Conservation (phyloP, 2,113 vertebrate species). For the Anguilla japonica region DNA sequence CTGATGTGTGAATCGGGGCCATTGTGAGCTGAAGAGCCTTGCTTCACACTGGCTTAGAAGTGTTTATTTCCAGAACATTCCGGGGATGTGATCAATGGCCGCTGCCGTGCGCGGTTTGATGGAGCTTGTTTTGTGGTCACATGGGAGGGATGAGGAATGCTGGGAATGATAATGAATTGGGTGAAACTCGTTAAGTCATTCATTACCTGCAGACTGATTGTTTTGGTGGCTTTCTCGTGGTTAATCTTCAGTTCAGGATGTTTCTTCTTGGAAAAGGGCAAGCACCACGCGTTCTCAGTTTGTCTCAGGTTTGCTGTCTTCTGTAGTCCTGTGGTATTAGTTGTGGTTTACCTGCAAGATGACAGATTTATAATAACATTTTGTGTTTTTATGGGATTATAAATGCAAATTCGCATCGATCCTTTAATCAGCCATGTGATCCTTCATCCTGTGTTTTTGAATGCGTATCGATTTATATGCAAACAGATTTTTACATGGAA, state of each 20-base stretch:
- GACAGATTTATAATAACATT: neutral
- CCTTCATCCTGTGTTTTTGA: neutral
- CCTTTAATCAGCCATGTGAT: neutral
- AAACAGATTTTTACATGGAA: neutral
- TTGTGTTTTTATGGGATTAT: neutral
- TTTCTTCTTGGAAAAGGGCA: neutral
- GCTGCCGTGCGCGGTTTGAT: neutral
- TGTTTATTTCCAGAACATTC: slow-evolving; percentile 2
- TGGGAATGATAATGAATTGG: neutral
- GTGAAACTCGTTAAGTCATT: neutral
- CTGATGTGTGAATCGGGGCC: neutral
- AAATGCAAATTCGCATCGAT: neutral
- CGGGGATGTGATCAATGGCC: neutral
- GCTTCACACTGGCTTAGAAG: neutral
- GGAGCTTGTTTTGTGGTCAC: neutral
- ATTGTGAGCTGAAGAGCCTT: neutral
- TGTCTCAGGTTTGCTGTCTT: neutral
- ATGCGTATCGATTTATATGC: neutral
- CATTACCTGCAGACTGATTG: neutral
- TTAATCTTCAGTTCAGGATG: neutral
- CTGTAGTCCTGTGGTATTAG: neutral
- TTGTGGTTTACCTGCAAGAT: neutral
- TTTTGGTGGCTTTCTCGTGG: neutral
- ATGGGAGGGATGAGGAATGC: neutral
- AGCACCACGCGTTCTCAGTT: neutral